A percentile compares a stretch with the other conserved stretches of the same genome.
These are phyloP conservation scores for Actinia equina DNA, from an alignment of 64 coral and sea anemone genomes.

Conservation along the genomic window DNA sequence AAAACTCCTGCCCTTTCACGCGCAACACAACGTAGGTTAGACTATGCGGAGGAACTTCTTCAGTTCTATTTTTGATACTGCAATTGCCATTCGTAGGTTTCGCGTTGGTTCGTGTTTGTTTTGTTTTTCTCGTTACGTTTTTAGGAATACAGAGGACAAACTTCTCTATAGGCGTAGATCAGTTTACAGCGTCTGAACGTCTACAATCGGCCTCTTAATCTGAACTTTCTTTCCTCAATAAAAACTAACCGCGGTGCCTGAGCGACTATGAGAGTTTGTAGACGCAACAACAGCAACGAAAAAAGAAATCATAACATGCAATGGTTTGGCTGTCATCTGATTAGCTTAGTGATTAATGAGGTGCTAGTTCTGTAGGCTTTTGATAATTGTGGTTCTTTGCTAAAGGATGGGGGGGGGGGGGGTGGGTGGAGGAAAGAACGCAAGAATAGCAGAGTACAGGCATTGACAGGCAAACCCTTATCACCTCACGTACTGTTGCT, in stretches of 20 bases:
- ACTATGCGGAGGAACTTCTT: slow-evolving; percentile 25
- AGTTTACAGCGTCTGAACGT: slow-evolving; percentile 2
- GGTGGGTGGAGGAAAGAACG: neutral
- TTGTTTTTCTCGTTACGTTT: neutral
- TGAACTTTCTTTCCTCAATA: neutral
- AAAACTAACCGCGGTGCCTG: slow-evolving; percentile 3
- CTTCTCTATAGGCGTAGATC: neutral
- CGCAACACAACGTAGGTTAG: neutral
- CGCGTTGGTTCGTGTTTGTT: neutral
- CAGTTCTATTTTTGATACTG: slow-evolving; percentile 1
- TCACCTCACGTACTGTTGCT: neutral
- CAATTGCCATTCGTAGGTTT: neutral
- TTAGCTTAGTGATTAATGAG: slow-evolving; percentile 31
- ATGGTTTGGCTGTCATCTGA: slow-evolving; percentile 23
- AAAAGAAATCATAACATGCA: neutral
- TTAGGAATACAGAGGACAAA: neutral
- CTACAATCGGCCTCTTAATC: slow-evolving; percentile 11
- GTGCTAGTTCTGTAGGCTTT: neutral
- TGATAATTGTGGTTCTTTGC: slow-evolving; percentile 3
- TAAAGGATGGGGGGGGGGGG: neutral
- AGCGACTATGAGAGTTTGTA: neutral
- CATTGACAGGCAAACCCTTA: neutral
- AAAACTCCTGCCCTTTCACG: neutral
- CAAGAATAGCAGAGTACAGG: neutral
- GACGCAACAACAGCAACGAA: neutral